Base-by-base conservation (phyloP, 2,797 vertebrate species). In the Anguilla marmorata region DNA sequence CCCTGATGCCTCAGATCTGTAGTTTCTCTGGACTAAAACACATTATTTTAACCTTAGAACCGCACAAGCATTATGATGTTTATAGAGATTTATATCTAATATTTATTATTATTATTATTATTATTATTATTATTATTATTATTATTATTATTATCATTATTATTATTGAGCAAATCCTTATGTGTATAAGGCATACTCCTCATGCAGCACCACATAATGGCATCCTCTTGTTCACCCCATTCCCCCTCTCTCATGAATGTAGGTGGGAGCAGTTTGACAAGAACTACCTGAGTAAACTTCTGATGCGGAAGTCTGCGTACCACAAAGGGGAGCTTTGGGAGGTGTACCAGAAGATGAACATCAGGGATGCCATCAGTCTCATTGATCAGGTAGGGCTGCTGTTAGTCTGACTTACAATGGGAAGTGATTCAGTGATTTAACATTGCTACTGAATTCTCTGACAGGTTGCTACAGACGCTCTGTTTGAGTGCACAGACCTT, bases 241-340 rank as follows among this genome's bases (percentile, higher is more conserved):
- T 52, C 21, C 48, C 41, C 19, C 0, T 91, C 87, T 89, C 85
- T 89, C 33, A 0, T 66, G 84, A 74, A 0, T 86, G 33, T 92
- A 99, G 98, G 93, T 99, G 98, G 98, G 98, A 99, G 87, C 98
- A 99, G 93, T 99, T 99, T 88, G 98, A 99, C 93, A 99, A 98
- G 96, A 98, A 97, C 90, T 98, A 99, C 92, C 95, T 99, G 93
- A 99, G 98, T 90, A 98, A 98, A 93, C 93, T 98, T 86, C 92
- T 99, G 93, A 96, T 99, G 95, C 95, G 98, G 91, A 97, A 97
- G 91, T 99, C 98, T 1, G 98, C 97, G 83, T 99, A 99, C 94
- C 96, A 96, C 88, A 97, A 97, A 92, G 98, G 98, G 2, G 97
- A 99, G 86, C 97, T 99, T 91, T 99, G 98, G 98, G 98, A 99